Conservation (phyloP, 1,140 invertebrate species). For the Platorchestia sp. region DNA sequence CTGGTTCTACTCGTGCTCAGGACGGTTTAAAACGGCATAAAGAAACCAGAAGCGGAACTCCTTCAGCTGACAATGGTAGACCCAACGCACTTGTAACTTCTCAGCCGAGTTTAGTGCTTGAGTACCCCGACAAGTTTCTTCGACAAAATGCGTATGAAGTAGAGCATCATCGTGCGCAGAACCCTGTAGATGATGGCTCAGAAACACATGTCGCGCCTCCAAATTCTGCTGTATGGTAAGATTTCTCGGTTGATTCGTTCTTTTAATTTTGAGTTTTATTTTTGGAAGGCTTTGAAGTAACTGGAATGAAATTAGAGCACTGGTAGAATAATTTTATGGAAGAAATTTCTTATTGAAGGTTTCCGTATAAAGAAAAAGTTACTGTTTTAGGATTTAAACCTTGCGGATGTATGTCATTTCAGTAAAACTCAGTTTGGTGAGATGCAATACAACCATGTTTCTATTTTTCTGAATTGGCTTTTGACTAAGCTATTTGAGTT, state of each 20-base stretch:
- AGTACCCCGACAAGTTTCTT: not conserved
- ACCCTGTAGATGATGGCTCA: not conserved
- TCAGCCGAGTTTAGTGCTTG: not conserved
- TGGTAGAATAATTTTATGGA: not conserved
- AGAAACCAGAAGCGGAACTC: not conserved
- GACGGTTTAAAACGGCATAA: not conserved
- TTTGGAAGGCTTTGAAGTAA: not conserved
- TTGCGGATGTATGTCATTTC: not conserved
- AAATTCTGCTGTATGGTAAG: not conserved
- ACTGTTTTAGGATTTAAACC: not conserved
- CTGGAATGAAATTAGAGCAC: not conserved
- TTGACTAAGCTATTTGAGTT: not conserved
- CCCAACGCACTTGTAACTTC: not conserved
- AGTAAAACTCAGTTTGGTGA: not conserved
- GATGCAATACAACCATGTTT: not conserved
- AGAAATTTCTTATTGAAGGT: not conserved
- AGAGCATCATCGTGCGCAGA: not conserved
- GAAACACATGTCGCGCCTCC: not conserved
- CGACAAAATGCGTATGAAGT: not conserved
- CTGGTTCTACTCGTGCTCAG: not conserved
- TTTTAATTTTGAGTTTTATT: not conserved
- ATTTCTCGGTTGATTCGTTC: not conserved
- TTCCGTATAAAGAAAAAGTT: not conserved
- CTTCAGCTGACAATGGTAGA: not conserved
- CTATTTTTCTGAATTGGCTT: not conserved